Base-by-base conservation (phyloP, 1,140 invertebrate species). In the Cydia fagiglandana region DNA sequence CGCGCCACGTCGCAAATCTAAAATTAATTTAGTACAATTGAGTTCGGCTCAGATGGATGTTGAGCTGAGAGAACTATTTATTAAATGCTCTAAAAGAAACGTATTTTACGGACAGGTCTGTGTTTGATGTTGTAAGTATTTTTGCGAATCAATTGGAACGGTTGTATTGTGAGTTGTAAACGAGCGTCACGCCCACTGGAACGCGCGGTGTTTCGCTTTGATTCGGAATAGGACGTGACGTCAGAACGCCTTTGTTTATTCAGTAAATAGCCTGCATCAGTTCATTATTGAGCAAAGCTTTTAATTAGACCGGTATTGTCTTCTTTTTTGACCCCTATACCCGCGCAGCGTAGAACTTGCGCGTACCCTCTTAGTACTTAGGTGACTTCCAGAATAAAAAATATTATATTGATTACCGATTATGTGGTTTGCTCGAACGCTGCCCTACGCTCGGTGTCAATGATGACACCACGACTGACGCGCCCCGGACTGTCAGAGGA, bases 211-310 rank as follows among this genome's bases (percentile, higher is more conserved):
- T 17, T 53, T n/a, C 50, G 61, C 28, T 30, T 28, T 64, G 64
- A 70, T 70, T 70, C 13, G 66, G n/a, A 70, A 70, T 70, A 70
- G 66, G 15, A 38, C 7, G 66, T 70, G 38, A 70, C 34, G 66
- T 24, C 56, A 61, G 17, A 56, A 20, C 2, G 56, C 17, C 20
- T 24, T 61, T 61, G 56, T 61, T n/a, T 61, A 24, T 61, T 61
- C 56, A 24, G 56, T 24, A 61, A 61, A 61, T 61, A 24, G 50
- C 5, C 15, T 53, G 50, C 50, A 53, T n/a, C 2, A 17, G 17
- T 61, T 24, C 53, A 17, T 56, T 61, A 24, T 61, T 61, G 56
- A 4, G 7, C 20, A 61, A 61, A 24, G 20, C 10, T 24, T 24
- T 24, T 61, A 61, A 61, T 61, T 24, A 24, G 10, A 61, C 20